Percentiles rank a stretch among this genome's conserved stretches.
phyloP scores from a whole-genome alignment of 2,113 vertebrate species.

The Nycticebus coucang region DNA sequence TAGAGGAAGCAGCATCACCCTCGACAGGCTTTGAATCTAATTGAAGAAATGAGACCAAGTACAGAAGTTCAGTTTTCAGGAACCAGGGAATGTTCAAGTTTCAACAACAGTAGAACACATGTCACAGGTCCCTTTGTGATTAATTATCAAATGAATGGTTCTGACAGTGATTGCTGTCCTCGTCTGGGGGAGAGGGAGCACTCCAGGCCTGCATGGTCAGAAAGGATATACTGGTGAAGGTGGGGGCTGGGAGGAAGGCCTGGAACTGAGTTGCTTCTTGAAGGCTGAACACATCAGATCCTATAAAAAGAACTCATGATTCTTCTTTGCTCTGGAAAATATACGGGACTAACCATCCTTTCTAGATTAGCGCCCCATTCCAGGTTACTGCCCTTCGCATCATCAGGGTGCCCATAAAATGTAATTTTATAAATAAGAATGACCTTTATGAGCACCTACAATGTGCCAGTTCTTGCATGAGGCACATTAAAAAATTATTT shows the following conservation, averaged over 20 bases:
- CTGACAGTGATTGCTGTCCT: not conserved
- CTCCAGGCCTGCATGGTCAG: not conserved
- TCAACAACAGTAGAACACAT: not conserved
- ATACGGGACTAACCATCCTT: not conserved
- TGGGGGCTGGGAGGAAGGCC: not conserved
- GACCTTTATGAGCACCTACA: not conserved
- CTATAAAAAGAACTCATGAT: not conserved
- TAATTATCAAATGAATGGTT: conserved; percentile 39
- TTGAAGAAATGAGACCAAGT: not conserved
- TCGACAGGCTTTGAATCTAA: not conserved
- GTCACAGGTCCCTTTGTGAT: conserved; percentile 31
- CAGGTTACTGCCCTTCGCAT: not conserved
- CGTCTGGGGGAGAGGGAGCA: not conserved
- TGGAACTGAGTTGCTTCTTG: not conserved
- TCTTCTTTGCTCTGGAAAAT: conserved; percentile 50
- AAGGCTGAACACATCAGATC: not conserved
- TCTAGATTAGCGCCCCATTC: not conserved
- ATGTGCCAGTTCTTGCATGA: not conserved
- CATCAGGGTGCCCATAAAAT: not conserved
- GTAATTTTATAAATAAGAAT: not conserved
- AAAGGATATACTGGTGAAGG: not conserved
- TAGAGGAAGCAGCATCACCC: not conserved
- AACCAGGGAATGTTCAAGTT: not conserved
- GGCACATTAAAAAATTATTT: not conserved
- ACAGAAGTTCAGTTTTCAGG: not conserved